Evolutionary conservation across 2,797 vertebrate species (phyloP).

Genomic region (Rachycentron canadum): DNA sequence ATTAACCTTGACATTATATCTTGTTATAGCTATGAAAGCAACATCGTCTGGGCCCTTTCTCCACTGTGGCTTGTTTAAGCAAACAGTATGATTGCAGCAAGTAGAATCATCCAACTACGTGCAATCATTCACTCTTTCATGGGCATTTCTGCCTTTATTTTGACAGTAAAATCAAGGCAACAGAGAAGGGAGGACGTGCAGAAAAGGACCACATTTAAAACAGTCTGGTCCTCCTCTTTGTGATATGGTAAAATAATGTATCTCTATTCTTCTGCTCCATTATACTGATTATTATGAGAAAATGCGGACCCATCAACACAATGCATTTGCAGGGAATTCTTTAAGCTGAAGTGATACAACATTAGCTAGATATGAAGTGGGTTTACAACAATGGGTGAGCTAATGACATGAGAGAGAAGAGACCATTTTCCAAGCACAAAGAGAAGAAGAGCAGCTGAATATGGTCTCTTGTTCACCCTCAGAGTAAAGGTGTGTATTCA

Average conservation of each 20-base stretch:
- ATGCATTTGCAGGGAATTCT: slow-evolving; percentile 4
- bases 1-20: slow-evolving; percentile 85
- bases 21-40: slow-evolving; percentile 75
- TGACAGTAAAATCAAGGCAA: no score
- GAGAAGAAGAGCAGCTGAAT: slow-evolving; percentile 6
- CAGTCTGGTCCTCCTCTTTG: background rate
- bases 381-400: slow-evolving; percentile 17
- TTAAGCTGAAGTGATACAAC: background rate
- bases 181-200: no score
- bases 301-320: background rate
- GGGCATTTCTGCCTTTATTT: no score
- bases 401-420: slow-evolving; percentile 10
- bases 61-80: slow-evolving; percentile 50
- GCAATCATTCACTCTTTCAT: background rate
- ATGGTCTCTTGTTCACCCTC: background rate
- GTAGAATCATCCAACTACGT: slow-evolving; percentile 6
- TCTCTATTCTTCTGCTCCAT: slow-evolving; percentile 2
- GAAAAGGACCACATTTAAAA: no score
- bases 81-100: slow-evolving; percentile 47
- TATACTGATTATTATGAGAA: slow-evolving; percentile 20
- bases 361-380: slow-evolving; percentile 6
- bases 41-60: slow-evolving; percentile 49
- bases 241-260: slow-evolving; percentile 7
- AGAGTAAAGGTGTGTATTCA: background rate
- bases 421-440: background rate